Percentiles rank a stretch among this genome's conserved stretches.
phyloP scores from a whole-genome alignment of 2,113 vertebrate species.

The Trochalopteron elliotii region DNA sequence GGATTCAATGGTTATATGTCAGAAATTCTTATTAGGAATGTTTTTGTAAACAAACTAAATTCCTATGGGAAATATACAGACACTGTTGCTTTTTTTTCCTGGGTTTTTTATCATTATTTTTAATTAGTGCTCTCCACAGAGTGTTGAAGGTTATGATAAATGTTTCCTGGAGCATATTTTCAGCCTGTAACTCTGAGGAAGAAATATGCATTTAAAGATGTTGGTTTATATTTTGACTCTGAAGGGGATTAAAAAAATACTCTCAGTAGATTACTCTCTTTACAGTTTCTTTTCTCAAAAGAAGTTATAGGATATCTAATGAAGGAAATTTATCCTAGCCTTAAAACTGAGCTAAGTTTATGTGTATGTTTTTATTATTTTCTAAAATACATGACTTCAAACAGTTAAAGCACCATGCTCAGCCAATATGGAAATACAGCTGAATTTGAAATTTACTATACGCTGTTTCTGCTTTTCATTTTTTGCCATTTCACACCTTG shows the following conservation, averaged over 20 bases:
- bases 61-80: slow-evolving; percentile 59
- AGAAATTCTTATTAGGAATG: slow-evolving; percentile 33
- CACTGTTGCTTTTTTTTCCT: neutral
- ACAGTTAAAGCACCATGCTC: slow-evolving; percentile 76
- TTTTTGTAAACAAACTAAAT: slow-evolving; percentile 45
- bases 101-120: slow-evolving; percentile 34
- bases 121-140: slow-evolving; percentile 55
- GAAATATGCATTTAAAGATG: slow-evolving; percentile 41
- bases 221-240: slow-evolving; percentile 19
- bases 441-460: slow-evolving; percentile 87
- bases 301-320: slow-evolving; percentile 3
- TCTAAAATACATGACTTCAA: slow-evolving; percentile 42
- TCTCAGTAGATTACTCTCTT: neutral
- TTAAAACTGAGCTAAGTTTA: neutral
- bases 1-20: neutral
- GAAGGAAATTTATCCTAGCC: neutral
- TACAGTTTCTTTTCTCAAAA: neutral
- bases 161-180: slow-evolving; percentile 41
- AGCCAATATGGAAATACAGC: slow-evolving; percentile 83
- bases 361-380: neutral
- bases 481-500: slow-evolving; percentile 90
- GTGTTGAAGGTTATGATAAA: slow-evolving; percentile 55
- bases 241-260: neutral
- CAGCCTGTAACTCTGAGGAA: neutral
- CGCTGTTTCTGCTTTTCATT: slow-evolving; percentile 80